These are phyloP conservation scores for Netelia virgata DNA, from an alignment of 2,888 invertebrate species.

Conservation along the genomic window DNA sequence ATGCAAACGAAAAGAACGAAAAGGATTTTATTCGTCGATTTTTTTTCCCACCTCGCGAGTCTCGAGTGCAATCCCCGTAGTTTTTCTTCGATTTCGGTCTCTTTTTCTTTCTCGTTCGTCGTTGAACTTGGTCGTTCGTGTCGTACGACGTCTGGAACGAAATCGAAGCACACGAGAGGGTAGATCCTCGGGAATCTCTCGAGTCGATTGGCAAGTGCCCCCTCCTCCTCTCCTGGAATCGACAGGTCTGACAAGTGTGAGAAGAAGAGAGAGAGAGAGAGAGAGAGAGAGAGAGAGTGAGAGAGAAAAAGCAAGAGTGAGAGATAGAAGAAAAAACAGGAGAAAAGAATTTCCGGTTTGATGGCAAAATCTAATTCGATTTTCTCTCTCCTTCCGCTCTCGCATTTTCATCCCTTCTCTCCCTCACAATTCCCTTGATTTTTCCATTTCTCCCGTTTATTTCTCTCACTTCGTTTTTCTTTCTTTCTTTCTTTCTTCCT, in stretches of 20 bases:
- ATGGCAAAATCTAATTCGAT: slow-evolving; percentile 61
- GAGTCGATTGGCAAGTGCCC: slow-evolving; percentile 37
- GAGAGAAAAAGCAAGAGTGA: slow-evolving; percentile 4
- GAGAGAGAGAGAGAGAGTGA: neutral
- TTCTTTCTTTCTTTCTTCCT: neutral
- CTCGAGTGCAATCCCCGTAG: slow-evolving; percentile 20
- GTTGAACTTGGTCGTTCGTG: slow-evolving; percentile 37
- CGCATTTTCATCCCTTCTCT: neutral
- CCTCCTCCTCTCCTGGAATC: slow-evolving; percentile 40
- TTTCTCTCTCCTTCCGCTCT: neutral
- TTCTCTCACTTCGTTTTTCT: neutral
- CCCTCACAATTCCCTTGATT: slow-evolving; percentile 1
- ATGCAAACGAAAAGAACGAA: slow-evolving; percentile 22
- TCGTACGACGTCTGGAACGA: slow-evolving; percentile 53
- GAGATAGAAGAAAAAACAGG: neutral
- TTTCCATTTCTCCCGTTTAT: neutral
- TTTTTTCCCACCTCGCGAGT: neutral
- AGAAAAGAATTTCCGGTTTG: slow-evolving; percentile 58
- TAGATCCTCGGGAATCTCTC: slow-evolving; percentile 20
- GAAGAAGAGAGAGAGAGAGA: too few relatives aligned
- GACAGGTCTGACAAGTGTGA: slow-evolving; percentile 19
- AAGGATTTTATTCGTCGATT: slow-evolving; percentile 4
- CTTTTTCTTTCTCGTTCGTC: slow-evolving; percentile 21
- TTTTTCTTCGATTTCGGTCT: neutral
- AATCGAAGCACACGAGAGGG: slow-evolving; percentile 16